Base-by-base conservation (phyloP, 2,888 invertebrate species). In the Chouioia cunea region DNA sequence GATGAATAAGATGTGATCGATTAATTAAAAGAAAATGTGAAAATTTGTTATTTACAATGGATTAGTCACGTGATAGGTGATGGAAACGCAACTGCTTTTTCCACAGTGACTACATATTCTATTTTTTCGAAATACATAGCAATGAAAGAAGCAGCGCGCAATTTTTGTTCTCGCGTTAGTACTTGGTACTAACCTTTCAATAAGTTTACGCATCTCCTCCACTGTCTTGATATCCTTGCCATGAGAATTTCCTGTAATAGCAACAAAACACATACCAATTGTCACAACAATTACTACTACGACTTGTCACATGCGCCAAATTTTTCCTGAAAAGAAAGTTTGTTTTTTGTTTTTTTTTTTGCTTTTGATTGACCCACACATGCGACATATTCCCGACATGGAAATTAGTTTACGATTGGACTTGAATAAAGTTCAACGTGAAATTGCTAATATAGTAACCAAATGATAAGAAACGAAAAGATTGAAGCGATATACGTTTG, bases 131-230 rank as follows among this genome's bases (percentile, higher is more conserved):
- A 44, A 22, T 22, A 53, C 15, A 53, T 8, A 47, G 8, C 23
- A 54, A 23, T 3, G 14, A 36, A 58, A 20, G 36, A 57, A 58
- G 36, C 50, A 53, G 14, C 10, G 10, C 14, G 23, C 15, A 2
- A 23, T 23, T 14, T 44, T 27, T 16, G 23, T 14, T 56, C 15
- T 50, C 14, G 64, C 43, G 71, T 73, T 69, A 73, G 63, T 66
- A 70, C 60, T 48, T 56, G 78, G 81, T 87, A 93, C 92, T 94
- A 92, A 96, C 96, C 95, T 96, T 92, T 96, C 96, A 90, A 96
- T 94, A 89, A 96, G 93, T 92, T 95, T 96, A 90, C 96, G 93
- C 94, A 96, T 95, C 92, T 96, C 96, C 91, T 96, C 96, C 89
- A 93, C 94, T 89, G 94, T 92, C 92, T 94, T 92, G 90, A 93